Conservation (phyloP, 2,888 invertebrate species). For the Harmothoe impar region DNA sequence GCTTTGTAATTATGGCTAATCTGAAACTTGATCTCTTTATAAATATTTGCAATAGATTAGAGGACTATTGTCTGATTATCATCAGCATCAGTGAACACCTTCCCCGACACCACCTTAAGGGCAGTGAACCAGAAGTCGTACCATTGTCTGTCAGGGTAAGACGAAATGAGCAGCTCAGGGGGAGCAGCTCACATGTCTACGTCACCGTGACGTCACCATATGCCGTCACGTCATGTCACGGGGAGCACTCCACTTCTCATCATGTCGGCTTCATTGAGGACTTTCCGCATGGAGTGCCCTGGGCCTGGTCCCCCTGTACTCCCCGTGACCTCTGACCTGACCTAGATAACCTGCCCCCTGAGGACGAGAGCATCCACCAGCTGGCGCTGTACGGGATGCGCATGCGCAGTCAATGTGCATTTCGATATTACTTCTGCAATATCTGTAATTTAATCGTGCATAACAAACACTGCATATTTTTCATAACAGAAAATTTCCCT, state of each 20-base stretch:
- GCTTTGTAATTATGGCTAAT: no score
- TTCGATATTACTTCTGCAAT: background rate
- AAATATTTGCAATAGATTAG: no score
- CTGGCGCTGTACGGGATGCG: background rate
- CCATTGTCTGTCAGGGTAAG: background rate
- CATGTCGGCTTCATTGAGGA: conserved; percentile 20
- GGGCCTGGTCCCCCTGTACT: background rate
- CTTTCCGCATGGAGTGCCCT: background rate
- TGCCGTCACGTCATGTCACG: background rate
- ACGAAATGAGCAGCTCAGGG: background rate
- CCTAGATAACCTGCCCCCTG: background rate
- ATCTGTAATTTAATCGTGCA: background rate
- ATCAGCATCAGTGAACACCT: no score
- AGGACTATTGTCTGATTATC: no score
- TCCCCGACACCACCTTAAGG: no score
- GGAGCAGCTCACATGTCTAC: background rate
- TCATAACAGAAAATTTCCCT: no score
- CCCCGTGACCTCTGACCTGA: background rate
- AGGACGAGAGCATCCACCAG: background rate
- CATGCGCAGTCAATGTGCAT: background rate
- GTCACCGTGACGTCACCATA: conserved; percentile 31
- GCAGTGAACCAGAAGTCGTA: background rate
- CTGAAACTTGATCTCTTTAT: no score
- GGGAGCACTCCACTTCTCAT: background rate
- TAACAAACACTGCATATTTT: no score